phyloP scores from a whole-genome alignment of 2,797 vertebrate genomes.

The Muraenolepis orangiensis region DNA sequence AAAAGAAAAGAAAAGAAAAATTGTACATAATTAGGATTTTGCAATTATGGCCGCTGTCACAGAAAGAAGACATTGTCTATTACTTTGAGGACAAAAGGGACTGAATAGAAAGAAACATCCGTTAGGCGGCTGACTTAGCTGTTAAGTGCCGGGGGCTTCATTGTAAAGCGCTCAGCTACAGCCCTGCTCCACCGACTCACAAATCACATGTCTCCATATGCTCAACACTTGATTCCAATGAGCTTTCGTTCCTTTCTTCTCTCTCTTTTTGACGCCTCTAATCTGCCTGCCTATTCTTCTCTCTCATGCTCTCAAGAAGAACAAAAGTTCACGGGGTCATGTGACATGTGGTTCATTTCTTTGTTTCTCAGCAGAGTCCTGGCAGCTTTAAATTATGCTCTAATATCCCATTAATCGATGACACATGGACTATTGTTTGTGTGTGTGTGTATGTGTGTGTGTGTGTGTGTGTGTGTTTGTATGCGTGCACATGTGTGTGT shows the following conservation, averaged over 20 bases:
- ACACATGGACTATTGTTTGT: not conserved
- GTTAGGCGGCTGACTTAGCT: not conserved
- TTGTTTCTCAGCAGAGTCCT: not conserved
- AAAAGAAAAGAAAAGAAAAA: not conserved
- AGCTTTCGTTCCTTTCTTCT: not conserved
- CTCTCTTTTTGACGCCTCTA: not conserved
- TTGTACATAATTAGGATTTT: not conserved
- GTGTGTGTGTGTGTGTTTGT: not conserved
- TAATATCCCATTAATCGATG: not conserved
- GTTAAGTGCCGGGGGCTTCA: not conserved
- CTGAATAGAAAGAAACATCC: not conserved
- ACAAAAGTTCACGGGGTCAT: not conserved
- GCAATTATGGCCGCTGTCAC: not conserved
- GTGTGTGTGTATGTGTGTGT: not conserved
- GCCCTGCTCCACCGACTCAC: not conserved
- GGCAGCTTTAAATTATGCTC: not conserved
- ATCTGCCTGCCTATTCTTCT: not conserved
- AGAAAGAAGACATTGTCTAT: not conserved
- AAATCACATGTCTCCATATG: not conserved
- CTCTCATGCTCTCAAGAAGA: not conserved
- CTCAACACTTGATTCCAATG: not conserved
- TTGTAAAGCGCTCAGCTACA: not conserved
- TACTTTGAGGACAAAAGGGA: not conserved
- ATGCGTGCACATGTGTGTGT: too few species aligned
- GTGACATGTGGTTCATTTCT: not conserved